A percentile compares a stretch with the other conserved stretches of the same genome.
These are phyloP conservation scores for Arenicola marina DNA, from an alignment of 2,888 invertebrate species.

Conservation along the genomic window DNA sequence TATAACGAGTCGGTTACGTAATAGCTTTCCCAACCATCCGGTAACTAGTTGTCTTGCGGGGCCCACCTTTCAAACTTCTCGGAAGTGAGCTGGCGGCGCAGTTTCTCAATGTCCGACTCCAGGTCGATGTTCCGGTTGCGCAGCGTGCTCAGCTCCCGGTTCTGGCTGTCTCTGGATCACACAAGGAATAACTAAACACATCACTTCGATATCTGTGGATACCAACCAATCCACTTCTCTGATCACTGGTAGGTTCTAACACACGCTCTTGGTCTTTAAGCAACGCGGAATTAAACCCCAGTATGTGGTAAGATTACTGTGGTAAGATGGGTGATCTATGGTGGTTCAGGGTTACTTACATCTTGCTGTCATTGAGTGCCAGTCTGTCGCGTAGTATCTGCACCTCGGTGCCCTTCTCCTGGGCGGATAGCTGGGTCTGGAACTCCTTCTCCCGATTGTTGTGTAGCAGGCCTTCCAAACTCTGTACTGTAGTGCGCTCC, in stretches of 20 bases:
- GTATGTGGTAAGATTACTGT: no score
- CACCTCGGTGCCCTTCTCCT: slow-evolving; percentile 59
- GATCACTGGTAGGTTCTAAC: no score
- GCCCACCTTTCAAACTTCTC: slow-evolving; percentile 62
- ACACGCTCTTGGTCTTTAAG: no score
- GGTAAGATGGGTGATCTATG: no score
- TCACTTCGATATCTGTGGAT: neutral
- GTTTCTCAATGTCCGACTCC: slow-evolving; percentile 58
- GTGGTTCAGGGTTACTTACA: slow-evolving; percentile 42
- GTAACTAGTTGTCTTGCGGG: neutral
- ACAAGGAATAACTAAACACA: neutral
- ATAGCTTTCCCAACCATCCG: neutral
- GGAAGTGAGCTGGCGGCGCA: slow-evolving; percentile 58
- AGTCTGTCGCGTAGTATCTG: slow-evolving; percentile 59
- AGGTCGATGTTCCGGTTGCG: slow-evolving; percentile 57
- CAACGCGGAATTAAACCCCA: no score
- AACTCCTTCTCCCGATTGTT: slow-evolving; percentile 61
- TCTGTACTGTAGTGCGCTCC: slow-evolving; percentile 49
- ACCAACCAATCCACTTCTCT: no score
- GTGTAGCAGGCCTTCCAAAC: slow-evolving; percentile 57
- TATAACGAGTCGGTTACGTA: neutral
- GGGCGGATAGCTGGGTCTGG: slow-evolving; percentile 54
- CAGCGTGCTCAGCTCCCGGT: slow-evolving; percentile 55
- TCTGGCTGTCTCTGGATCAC: slow-evolving; percentile 54
- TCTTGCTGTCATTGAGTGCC: slow-evolving; percentile 59